Conservation (phyloP, 2,888 invertebrate species). For the Coelogynopora nodosa region DNA sequence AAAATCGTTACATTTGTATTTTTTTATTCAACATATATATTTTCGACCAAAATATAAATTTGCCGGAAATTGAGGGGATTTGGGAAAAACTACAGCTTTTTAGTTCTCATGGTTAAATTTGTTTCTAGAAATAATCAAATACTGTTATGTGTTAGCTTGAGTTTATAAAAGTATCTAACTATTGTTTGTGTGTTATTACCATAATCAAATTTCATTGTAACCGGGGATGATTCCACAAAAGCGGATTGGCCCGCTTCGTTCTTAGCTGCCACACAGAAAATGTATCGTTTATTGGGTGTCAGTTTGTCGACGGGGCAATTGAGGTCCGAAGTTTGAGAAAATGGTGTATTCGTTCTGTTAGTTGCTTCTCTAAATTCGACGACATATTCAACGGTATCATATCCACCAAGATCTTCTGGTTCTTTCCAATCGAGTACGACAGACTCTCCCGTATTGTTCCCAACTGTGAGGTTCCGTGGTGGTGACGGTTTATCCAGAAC, state of each 20-base stretch:
- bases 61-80: too few relatives aligned
- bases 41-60: too few relatives aligned
- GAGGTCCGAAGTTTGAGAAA: neutral
- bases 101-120: too few relatives aligned
- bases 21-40: too few relatives aligned
- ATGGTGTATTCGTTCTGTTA: neutral
- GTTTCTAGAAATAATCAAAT: too few relatives aligned
- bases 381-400: constrained; percentile 32
- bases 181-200: too few relatives aligned
- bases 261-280: constrained; percentile 41
- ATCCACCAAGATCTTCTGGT: constrained; percentile 33
- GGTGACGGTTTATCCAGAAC: constrained; percentile 56
- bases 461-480: constrained; percentile 55
- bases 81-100: too few relatives aligned
- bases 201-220: constrained; percentile 32
- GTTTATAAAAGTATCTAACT: too few relatives aligned
- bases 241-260: constrained; percentile 42
- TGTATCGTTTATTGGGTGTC: constrained; percentile 35
- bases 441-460: constrained; percentile 48
- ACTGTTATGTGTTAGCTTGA: too few relatives aligned
- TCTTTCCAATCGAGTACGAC: constrained; percentile 39
- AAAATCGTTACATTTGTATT: too few relatives aligned
- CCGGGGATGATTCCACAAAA: constrained; percentile 42
- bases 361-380: constrained; percentile 41
- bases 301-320: constrained; percentile 18